phyloP scores from a whole-genome alignment of 1,140 invertebrate species.

The Drosophila pseudoobscura region DNA sequence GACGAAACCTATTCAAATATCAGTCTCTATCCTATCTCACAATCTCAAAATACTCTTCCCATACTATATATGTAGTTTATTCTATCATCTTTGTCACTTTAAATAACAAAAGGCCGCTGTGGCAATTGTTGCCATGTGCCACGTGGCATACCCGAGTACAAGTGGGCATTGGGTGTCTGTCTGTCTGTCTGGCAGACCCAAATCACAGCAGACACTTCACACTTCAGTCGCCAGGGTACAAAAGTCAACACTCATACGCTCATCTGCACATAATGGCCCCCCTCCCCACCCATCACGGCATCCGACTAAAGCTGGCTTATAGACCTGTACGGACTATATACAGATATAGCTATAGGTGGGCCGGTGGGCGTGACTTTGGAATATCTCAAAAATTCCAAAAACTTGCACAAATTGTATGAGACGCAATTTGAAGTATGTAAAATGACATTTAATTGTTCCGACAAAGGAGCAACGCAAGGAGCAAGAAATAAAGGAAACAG shows the following conservation, averaged over 20 bases:
- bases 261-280: constrained; percentile 47
- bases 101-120: constrained; percentile 74
- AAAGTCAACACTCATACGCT: constrained; percentile 57
- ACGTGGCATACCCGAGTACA: no score
- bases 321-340: no score
- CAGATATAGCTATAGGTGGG: no score
- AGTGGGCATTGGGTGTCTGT: background rate
- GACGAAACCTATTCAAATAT: background rate
- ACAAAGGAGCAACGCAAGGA: constrained; percentile 53
- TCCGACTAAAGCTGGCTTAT: no score
- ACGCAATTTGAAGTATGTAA: constrained; percentile 74
- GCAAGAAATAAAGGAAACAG: constrained; percentile 56
- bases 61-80: constrained; percentile 25
- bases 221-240: constrained; percentile 66
- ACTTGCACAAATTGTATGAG: constrained; percentile 71
- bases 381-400: constrained; percentile 59
- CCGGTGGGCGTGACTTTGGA: constrained; percentile 5
- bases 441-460: constrained; percentile 80
- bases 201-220: constrained; percentile 70
- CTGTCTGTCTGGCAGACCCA: constrained; percentile 16
- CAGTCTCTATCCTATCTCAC: background rate
- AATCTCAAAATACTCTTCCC: background rate
- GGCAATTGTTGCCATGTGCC: constrained; percentile 67
- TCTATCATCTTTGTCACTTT: constrained; percentile 63
- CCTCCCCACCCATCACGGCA: no score